phyloP scores from a whole-genome alignment of 2,888 invertebrate species.

The Neocrepidodera transversa region DNA sequence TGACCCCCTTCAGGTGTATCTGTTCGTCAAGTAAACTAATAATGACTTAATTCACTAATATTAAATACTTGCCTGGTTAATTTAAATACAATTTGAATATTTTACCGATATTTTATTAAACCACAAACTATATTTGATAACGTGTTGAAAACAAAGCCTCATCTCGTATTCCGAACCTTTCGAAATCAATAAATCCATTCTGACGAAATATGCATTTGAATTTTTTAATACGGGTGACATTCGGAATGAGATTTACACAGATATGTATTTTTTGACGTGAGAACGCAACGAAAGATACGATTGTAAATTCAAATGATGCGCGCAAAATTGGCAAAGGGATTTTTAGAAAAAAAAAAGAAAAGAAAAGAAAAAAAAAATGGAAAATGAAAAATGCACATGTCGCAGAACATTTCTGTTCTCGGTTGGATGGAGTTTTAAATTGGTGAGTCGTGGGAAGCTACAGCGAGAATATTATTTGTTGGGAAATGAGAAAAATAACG shows the following conservation, averaged over 20 bases:
- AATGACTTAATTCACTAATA: too few relatives aligned
- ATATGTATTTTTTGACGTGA: slow-evolving; percentile 29
- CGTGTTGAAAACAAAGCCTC: too few relatives aligned
- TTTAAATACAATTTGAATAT: too few relatives aligned
- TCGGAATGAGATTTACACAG: slow-evolving; percentile 17
- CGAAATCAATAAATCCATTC: slow-evolving; percentile 15
- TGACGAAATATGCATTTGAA: slow-evolving; percentile 18
- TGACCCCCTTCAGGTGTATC: too few relatives aligned
- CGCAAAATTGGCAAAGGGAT: slow-evolving; percentile 27
- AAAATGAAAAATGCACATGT: slow-evolving; percentile 27
- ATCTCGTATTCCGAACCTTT: background rate
- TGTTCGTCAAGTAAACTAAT: too few relatives aligned
- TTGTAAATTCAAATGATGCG: slow-evolving; percentile 29
- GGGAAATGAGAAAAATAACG: too few relatives aligned
- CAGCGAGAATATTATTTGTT: too few relatives aligned
- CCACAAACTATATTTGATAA: too few relatives aligned
- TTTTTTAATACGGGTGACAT: slow-evolving; percentile 25
- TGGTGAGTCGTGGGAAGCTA: background rate
- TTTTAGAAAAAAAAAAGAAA: slow-evolving; percentile 9
- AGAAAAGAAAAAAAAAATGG: slow-evolving; percentile 22
- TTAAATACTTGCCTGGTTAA: too few relatives aligned
- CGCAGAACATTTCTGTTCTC: slow-evolving; percentile 26
- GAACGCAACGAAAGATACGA: slow-evolving; percentile 16
- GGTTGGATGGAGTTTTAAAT: slow-evolving; percentile 21
- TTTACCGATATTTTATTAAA: too few relatives aligned